phyloP scores from a whole-genome alignment of 2,888 invertebrate species.

The Ceramica pisi region DNA sequence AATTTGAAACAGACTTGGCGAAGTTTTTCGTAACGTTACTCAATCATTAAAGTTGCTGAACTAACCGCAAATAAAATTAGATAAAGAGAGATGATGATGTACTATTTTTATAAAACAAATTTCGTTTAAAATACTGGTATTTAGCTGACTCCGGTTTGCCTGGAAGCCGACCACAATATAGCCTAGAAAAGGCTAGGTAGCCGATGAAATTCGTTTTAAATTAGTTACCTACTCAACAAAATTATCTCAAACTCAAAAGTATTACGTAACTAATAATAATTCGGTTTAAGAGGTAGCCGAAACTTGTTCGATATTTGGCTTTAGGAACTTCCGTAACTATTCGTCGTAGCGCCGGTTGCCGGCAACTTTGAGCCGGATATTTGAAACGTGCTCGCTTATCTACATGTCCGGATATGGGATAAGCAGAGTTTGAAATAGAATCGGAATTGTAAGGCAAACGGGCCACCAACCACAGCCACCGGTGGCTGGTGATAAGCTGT shows the following conservation, averaged over 20 bases:
- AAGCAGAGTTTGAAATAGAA: neutral
- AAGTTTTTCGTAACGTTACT: too few relatives aligned
- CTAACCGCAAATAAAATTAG: too few relatives aligned
- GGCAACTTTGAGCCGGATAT: conserved; percentile 32
- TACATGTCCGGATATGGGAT: neutral
- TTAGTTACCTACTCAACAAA: neutral
- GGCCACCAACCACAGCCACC: too few relatives aligned
- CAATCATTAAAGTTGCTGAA: too few relatives aligned
- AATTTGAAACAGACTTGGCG: too few relatives aligned
- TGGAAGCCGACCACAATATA: too few relatives aligned
- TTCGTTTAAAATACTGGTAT: too few relatives aligned
- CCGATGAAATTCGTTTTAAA: neutral
- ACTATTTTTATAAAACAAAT: too few relatives aligned
- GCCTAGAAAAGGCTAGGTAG: too few relatives aligned
- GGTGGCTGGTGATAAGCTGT: too few relatives aligned
- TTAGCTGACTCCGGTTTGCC: too few relatives aligned
- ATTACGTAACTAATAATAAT: conserved; percentile 5
- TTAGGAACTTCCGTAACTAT: conserved; percentile 30
- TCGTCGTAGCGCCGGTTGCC: neutral
- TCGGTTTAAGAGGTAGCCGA: neutral
- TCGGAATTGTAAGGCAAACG: neutral
- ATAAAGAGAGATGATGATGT: too few relatives aligned
- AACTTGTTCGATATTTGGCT: conserved; percentile 11
- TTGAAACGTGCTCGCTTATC: conserved; percentile 17
- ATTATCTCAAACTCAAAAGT: neutral